Base-by-base conservation (phyloP, 2,888 invertebrate genomes). In the Zootermopsis nevadensis region DNA sequence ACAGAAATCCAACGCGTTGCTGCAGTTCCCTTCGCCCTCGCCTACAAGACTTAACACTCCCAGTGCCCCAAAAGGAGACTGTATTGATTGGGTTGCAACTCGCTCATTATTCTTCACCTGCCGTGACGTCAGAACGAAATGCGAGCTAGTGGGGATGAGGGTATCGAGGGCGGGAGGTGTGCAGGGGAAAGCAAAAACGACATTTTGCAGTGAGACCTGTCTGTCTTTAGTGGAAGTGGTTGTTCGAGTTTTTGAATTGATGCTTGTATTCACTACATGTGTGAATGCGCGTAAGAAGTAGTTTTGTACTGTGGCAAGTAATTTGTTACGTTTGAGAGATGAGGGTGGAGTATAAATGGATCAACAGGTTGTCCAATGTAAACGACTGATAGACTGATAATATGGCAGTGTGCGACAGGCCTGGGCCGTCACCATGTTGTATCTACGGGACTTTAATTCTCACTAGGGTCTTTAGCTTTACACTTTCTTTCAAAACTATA, bases 61-160 rank as follows among this genome's bases (percentile, higher is more conserved):
- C 3, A 19, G 15, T 10, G 33, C 31, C 69, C 67, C 69, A 33
- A 77, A 77, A 77, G 77, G 55, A 55, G 77, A 77, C 48, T 77
- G 77, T 77, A 77, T 77, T 77, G 77, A 77, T 77, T 77, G 77
- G 55, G 31, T 31, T 31, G 77, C 77, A 53, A 42, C 35, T 48
- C 31, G 48, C 42, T 77, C 77, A 77, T 77, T 55, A 77, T 55
- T 55, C 77, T 55, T 55, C 55, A 77, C 77, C 77, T 77, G 77
- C 53, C 55, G 55, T 77, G 77, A 77, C 77, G 77, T 77, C 77
- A 77, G 33, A 38, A 76, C 42, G 76, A 55, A 53, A 35, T 24
- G 80, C 53, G 30, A 77, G 77, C 48, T 33, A 3, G 12, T 8
- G 7, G 42, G n/a, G 81, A 19, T 42, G 42, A 42, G n/a, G 69